Base-by-base conservation (phyloP, 2,113 vertebrate species). In the Ochotona curzoniae region DNA sequence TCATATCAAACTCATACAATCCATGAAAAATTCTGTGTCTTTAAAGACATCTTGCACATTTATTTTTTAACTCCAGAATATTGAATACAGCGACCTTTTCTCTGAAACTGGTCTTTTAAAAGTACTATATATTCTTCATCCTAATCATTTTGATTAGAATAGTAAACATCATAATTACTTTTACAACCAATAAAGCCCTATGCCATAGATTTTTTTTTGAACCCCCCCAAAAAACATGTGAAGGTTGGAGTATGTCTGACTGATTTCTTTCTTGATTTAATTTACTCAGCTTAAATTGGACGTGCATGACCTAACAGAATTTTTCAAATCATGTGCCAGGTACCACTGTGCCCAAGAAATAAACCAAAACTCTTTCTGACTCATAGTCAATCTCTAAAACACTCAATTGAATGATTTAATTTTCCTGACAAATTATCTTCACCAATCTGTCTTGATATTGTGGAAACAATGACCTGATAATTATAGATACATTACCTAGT, bases 211-310 rank as follows among this genome's bases (percentile, higher is more conserved):
- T 12, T 32, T 6, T 74, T 78, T 84, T 14, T 4, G 71, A 47
- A 83, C 30, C 9, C 18, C 76, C 14, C 15, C 78, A 57, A 57
- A 18, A 57, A 57, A 57, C 14, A 57, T 17, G 44, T 60, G 7
- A 66, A 44, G n/a, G 9, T 67, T 93, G 21, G 15, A 83, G 75
- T 74, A 73, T 12, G 0, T 10, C 12, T 84, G 38, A 20, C 14
- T 54, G 12, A 74, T 44, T 84, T 84, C 47, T 47, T 80, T 25
- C n/a, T 78, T 70, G 35, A 61, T 79, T 90, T 79, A 87, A 83
- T 2, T 91, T 79, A 54, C 18, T 69, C 3, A 38, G 61, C 15
- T 84, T 26, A 91, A 84, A 44, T 1, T 61, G 17, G 17, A 26
- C 26, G 38, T 10, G 2, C 20, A 32, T 44, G 38, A 21, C 12